Percentiles rank a stretch among this genome's conserved stretches.
Evolutionary conservation across 2,888 invertebrate species (phyloP).

Genomic region (Priocnemis perturbator): DNA sequence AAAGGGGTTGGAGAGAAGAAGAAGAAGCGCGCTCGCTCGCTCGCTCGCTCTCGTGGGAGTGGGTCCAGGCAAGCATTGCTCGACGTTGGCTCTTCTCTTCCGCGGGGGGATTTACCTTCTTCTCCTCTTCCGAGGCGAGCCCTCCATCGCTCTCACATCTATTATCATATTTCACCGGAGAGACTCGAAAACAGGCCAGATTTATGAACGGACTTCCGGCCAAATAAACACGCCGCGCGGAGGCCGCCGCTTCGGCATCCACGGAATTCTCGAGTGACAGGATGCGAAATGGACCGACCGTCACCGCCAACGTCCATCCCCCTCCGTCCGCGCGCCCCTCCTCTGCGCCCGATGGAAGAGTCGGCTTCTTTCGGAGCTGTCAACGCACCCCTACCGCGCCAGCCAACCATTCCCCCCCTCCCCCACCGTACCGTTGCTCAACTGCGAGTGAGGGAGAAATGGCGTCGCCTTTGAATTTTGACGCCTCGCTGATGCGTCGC

Average conservation of each 20-base stretch:
- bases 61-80: not conserved
- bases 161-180: constrained; percentile 69
- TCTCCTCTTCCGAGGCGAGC: constrained; percentile 41
- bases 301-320: constrained; percentile 26
- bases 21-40: no score
- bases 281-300: constrained; percentile 66
- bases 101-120: constrained; percentile 61
- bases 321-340: constrained; percentile 32
- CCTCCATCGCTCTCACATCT: constrained; percentile 64
- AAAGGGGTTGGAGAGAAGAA: constrained; percentile 12
- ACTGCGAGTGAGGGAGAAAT: not conserved
- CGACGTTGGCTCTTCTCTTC: constrained; percentile 25
- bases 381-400: not conserved
- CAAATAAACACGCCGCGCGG: constrained; percentile 65
- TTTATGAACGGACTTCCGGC: constrained; percentile 71
- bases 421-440: not conserved
- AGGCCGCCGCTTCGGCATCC: constrained; percentile 46
- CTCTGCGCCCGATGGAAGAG: constrained; percentile 30
- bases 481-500: not conserved
- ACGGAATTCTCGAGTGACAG: constrained; percentile 63
- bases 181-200: constrained; percentile 70
- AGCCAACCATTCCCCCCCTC: not conserved
- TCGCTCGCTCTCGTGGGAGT: not conserved
- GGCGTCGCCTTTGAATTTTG: constrained; percentile 1
- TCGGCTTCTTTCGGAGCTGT: not conserved